These are phyloP conservation scores for Nasonovia ribisnigri DNA, from an alignment of 2,888 invertebrate species.

Conservation along the genomic window DNA sequence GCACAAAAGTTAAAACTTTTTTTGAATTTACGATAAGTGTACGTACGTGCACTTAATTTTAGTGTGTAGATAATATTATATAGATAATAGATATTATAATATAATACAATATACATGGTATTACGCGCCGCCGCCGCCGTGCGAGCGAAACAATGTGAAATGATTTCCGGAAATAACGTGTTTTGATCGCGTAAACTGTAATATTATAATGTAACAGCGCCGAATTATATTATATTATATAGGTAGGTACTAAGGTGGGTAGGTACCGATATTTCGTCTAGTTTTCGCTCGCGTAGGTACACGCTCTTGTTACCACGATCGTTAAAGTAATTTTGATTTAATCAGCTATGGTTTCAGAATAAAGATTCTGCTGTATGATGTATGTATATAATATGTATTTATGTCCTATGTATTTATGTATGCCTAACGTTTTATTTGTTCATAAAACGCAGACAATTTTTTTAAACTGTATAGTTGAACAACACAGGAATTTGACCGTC, in stretches of 20 bases:
- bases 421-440: neutral
- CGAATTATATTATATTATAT: neutral
- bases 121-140: neutral
- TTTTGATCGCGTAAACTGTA: slow-evolving; percentile 22
- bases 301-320: neutral
- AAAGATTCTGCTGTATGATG: neutral
- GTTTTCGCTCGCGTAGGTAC: neutral
- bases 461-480: neutral
- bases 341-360: neutral
- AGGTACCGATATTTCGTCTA: neutral
- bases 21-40: slow-evolving; percentile 44
- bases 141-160: slow-evolving; percentile 41
- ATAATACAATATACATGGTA: neutral
- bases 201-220: neutral
- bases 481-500: neutral
- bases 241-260: neutral
- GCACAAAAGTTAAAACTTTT: slow-evolving; percentile 35
- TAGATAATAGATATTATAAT: neutral
- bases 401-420: neutral
- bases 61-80: neutral
- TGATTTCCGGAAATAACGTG: slow-evolving; percentile 23
- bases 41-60: slow-evolving; percentile 44
- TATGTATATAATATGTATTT: neutral
- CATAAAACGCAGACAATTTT: neutral
- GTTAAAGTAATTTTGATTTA: slow-evolving; percentile 13